Evolutionary conservation across 2,113 vertebrate genomes (phyloP).

Genomic region (Rattus rattus): DNA sequence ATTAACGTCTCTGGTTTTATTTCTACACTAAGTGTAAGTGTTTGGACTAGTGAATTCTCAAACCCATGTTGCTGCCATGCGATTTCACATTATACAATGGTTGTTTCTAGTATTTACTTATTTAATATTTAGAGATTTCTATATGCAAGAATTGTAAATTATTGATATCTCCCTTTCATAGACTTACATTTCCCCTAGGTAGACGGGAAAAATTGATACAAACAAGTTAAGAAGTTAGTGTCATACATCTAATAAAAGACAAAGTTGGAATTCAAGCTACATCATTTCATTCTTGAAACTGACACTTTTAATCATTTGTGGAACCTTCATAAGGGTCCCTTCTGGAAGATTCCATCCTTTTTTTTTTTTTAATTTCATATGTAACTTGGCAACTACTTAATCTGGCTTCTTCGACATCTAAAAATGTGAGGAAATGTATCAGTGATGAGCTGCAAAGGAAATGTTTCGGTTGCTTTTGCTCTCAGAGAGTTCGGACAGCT

Average conservation of each 20-base stretch:
- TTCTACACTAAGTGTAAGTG: background rate
- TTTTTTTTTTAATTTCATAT: background rate
- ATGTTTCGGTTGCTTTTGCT: background rate
- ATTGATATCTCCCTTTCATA: constrained; percentile 1
- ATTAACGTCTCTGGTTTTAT: background rate
- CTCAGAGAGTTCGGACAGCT: background rate
- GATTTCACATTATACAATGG: background rate
- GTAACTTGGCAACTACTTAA: background rate
- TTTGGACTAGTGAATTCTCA: background rate
- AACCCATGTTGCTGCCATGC: background rate
- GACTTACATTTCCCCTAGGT: background rate
- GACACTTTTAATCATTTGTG: background rate
- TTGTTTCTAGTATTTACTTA: background rate
- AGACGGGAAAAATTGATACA: background rate
- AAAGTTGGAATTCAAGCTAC: background rate
- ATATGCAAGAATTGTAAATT: background rate
- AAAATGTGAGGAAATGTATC: background rate
- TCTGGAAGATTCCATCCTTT: background rate
- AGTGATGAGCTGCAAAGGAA: background rate
- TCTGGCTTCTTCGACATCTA: constrained; percentile 6
- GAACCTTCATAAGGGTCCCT: background rate
- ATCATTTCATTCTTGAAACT: background rate
- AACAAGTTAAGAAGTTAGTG: background rate
- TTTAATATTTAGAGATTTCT: background rate
- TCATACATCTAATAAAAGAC: background rate